Evolutionary conservation across 2,797 vertebrate species (phyloP).

Genomic region (Arremon aurantiirostris): DNA sequence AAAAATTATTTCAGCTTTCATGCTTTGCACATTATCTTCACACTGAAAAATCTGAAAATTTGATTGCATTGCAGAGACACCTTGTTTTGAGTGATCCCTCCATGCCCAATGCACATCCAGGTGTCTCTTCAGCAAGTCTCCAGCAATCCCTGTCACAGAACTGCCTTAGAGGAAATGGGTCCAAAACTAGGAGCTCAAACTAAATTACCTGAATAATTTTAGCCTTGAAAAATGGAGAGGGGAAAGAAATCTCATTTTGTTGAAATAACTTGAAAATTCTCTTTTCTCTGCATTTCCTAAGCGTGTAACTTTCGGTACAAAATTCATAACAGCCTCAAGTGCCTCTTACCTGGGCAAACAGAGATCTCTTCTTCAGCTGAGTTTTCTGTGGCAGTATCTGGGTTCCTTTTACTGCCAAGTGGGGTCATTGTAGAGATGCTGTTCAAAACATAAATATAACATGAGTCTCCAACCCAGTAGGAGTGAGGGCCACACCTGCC

Average conservation of each 20-base stretch:
- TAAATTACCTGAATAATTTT: conserved; percentile 26
- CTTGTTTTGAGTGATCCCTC: not conserved
- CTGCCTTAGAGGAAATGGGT: not conserved
- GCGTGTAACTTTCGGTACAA: not conserved
- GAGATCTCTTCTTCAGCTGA: conserved; percentile 72
- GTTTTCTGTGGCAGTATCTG: conserved; percentile 47
- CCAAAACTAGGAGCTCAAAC: not conserved
- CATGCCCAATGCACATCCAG: accelerated
- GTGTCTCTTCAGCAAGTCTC: not conserved
- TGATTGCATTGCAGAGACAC: not conserved
- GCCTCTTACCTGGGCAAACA: conserved; percentile 75
- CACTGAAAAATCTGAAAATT: not conserved
- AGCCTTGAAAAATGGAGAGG: not conserved
- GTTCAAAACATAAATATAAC: conserved; percentile 55
- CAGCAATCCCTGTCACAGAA: not conserved
- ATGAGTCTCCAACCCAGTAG: not conserved
- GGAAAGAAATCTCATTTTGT: not conserved
- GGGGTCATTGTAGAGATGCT: conserved; percentile 63
- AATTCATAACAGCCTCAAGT: not conserved
- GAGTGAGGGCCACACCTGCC: not conserved
- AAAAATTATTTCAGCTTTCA: conserved; percentile 2
- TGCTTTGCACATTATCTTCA: not conserved
- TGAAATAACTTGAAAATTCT: not conserved
- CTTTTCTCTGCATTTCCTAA: not conserved
- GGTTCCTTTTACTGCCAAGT: conserved; percentile 62